Base-by-base conservation (phyloP, 1,140 invertebrate genomes). In the Pseudomyrmex pallidus region DNA sequence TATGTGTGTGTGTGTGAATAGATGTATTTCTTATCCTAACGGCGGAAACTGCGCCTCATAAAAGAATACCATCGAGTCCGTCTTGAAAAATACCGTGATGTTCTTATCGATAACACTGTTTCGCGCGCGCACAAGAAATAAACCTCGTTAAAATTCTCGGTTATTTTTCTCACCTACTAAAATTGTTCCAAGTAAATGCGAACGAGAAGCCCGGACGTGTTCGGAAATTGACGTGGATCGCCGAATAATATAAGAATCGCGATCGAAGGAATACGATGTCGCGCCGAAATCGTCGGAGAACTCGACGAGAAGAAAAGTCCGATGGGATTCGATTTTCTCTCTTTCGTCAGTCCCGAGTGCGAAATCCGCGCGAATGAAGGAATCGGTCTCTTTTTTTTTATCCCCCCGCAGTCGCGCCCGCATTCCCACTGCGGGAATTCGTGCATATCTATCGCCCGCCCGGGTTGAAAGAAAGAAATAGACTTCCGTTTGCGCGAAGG, bases 301-400 rank as follows among this genome's bases (percentile, higher is more conserved):
- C 17, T 48, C 48, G n/a, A 25, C 50, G 15, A 68, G 50, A 3
- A 0, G 70, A 20, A 59, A 67, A 54, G 44, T 61, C 80, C 59
- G 17, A 20, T 76, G 78, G 67, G 68, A 88, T 88, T 87, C 82
- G 70, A 88, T 82, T 84, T 82, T 20, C 59, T 46, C 44, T 54
- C 48, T n/a, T 66, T 66, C 50, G 44, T 54, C 54, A 22, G 56
- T 73, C 56, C 17, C 68, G 52, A 70, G 46, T 35, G 12, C 50
- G 46, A 87, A 66, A 85, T 85, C 57, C 59, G 59, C 83, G 59
- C 83, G 59, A 66, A 56, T 50, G 48, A 17, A 56, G 20, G 8
- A 17, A 44, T 17, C 35, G 12, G n/a, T 15, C 35, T 20, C 8
- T 35, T 22, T 25, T 22, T 25, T 25, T 4, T 4, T 4, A 25